These are phyloP conservation scores for Eretmodus cyanostictus DNA, from an alignment of 2,113 vertebrate species.

Conservation along the genomic window DNA sequence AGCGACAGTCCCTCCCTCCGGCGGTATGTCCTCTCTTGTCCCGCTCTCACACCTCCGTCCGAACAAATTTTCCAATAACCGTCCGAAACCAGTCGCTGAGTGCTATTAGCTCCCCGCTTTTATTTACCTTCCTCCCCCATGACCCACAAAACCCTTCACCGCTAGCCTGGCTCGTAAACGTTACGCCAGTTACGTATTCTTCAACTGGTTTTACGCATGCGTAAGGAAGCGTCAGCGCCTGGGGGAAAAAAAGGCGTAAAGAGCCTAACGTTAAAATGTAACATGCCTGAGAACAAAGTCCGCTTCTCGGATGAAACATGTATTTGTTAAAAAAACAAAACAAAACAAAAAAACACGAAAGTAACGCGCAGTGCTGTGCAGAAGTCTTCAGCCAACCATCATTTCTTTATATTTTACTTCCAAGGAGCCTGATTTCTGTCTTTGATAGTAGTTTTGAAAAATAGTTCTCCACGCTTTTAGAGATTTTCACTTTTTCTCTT, in stretches of 20 bases:
- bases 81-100: not conserved
- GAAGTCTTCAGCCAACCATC: not conserved
- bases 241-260: accelerated
- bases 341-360: accelerated
- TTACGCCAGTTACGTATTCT: conserved; percentile 40
- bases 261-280: not conserved
- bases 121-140: conserved; percentile 68
- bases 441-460: not conserved
- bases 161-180: not conserved
- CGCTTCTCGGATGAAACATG: not conserved
- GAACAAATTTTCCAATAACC: not conserved
- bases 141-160: conserved; percentile 51
- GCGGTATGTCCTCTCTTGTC: not conserved
- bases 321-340: not conserved
- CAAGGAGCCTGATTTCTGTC: not conserved
- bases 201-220: conserved; percentile 19
- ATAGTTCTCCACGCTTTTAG: not conserved
- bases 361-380: not conserved
- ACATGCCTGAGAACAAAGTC: not conserved
- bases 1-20: conserved; percentile 9
- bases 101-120: not conserved
- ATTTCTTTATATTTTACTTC: not conserved
- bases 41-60: not conserved
- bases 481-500: not conserved
- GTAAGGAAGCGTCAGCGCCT: not conserved